Evolutionary conservation across 2,113 vertebrate genomes (phyloP).

Genomic region (Boulengerochromis microlepis): DNA sequence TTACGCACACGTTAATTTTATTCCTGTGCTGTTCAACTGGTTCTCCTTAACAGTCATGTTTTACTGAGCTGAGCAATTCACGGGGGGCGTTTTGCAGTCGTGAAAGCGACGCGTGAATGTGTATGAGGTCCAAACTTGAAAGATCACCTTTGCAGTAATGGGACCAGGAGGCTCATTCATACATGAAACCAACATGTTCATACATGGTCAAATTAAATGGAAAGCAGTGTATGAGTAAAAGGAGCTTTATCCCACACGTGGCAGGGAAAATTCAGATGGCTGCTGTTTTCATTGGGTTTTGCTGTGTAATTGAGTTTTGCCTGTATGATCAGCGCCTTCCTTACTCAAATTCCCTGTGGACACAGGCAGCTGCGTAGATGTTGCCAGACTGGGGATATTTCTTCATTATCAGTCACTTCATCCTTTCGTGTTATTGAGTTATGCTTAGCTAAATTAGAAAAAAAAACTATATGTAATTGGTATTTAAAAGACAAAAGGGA

Average conservation of each 20-base stretch:
- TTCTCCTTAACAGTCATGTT: neutral
- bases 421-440: conserved; percentile 3
- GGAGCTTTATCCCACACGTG: conserved; percentile 30
- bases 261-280: conserved; percentile 42
- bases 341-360: neutral
- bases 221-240: neutral
- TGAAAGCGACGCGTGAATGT: neutral
- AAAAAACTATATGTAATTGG: conserved; percentile 7
- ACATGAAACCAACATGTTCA: neutral
- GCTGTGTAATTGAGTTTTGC: conserved; percentile 43
- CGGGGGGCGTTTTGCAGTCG: neutral
- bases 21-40: neutral
- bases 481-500: conserved; percentile 20
- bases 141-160: neutral
- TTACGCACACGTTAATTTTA: neutral
- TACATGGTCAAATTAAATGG: neutral
- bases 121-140: neutral
- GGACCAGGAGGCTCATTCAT: neutral
- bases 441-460: conserved; percentile 16
- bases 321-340: conserved; percentile 17
- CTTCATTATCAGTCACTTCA: conserved; percentile 1
- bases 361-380: conserved; percentile 27
- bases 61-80: neutral
- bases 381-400: neutral
- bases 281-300: conserved; percentile 61